Percentiles rank a stretch among this genome's conserved stretches.
Conservation (phyloP, 2,113 vertebrate genomes). For the Kryptolebias marmoratus region DNA sequence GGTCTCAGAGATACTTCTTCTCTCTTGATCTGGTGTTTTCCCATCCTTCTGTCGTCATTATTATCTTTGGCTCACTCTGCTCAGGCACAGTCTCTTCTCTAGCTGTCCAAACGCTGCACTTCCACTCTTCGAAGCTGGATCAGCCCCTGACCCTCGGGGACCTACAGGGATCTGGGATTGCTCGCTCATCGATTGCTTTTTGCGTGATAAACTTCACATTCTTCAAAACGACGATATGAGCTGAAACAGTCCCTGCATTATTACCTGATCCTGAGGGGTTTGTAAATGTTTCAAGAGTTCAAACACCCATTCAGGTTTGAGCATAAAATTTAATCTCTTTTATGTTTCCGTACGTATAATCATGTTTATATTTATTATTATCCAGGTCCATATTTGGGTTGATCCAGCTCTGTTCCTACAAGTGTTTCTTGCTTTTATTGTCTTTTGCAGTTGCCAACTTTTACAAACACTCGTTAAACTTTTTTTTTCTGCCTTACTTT, state of each 20-base stretch:
- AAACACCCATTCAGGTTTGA: background rate
- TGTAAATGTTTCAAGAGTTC: background rate
- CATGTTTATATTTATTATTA: background rate
- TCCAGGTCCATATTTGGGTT: background rate
- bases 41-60: background rate
- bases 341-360: background rate
- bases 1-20: background rate
- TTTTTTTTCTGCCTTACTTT: background rate
- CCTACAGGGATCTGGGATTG: background rate
- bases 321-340: background rate
- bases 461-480: background rate
- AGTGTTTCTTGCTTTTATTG: background rate
- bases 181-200: background rate
- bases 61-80: background rate
- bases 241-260: background rate
- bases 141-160: background rate
- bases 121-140: constrained; percentile 14
- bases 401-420: constrained; percentile 3
- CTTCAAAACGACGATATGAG: background rate
- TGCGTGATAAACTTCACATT: background rate
- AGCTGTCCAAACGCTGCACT: background rate
- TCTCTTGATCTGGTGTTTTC: background rate
- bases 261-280: background rate
- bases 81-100: constrained; percentile 1
- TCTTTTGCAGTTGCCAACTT: constrained; percentile 2